Evolutionary conservation across 2,888 invertebrate genomes (phyloP), one percentile per base, ranked within the genome.

Genomic region (Drosophila hamatofila): DNA sequence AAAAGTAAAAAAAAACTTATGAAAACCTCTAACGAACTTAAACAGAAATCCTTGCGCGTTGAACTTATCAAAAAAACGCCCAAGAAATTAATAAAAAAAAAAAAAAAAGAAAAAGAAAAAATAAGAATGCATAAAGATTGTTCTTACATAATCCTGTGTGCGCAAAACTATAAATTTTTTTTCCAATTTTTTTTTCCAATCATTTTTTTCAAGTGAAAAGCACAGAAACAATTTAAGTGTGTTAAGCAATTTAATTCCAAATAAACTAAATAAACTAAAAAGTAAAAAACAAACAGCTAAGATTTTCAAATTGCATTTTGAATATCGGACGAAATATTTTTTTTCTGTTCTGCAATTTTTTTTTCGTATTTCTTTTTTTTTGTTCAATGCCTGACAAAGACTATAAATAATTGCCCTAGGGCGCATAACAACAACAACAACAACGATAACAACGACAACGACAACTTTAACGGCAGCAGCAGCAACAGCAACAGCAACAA

Each of bases 161-260:
- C 52, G 42, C 55, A 44, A 62, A 48, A 57, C 49, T 61, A 57
- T 27, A 49, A 54, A 25, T 61, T 87, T 80, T 73, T 78, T 82
- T 88, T 79, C 73, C 74, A 83, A 89, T 89, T 89, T 80, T 78
- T 83, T 89, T 80, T 27, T 11, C 1, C 49, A 83, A 89, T 89
- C 8, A 52, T 23, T 35, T 89, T 80, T 81, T 89, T 89, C 42
- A 85, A 84, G 88, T 75, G 68, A 75, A 61, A 71, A 78, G 35
- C 52, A 54, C 39, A 75, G 41, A 63, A 58, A 44, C 49, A 37
- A 41, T 64, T 58, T n/a, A 41, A 18, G 64, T 70, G 72, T 80
- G 62, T n/a, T n/a, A 33, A 68, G 33, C 1, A n/a, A 61, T 37
- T 55, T 1, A 54, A 44, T 35, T 35, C n/a, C n/a, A n/a, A 16